Evolutionary conservation across 2,113 vertebrate species (phyloP), one percentile per base, ranked within the genome.

Genomic region (Myotis lucifugus): DNA sequence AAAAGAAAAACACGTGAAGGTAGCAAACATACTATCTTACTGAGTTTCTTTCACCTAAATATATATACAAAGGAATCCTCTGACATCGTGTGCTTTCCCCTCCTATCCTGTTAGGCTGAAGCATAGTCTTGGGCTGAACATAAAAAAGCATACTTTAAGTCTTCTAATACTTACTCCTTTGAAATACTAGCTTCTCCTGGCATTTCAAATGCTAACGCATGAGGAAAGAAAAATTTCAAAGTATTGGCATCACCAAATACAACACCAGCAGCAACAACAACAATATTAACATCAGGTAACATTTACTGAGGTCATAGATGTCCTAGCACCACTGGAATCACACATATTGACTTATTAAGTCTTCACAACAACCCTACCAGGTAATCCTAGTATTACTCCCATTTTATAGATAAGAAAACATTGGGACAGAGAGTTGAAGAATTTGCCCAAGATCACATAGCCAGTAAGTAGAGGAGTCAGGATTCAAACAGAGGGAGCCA

Each of bases 31-130:
- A 78, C 1, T 42, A 27, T 89, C n/a, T 89, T 93, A 70, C 48
- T 84, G n/a, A 84, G 72, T 91, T 81, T 96, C 64, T 95, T 96
- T 88, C 46, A 92, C 42, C 40, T 52, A 91, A 83, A 85, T 72
- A 69, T 69, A 85, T 72, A 69, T 69, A 56, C 32, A 81, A 42
- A 17, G n/a, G 25, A 96, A 54, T 72, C 29, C 32, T 93, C n/a
- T 81, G 32, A 59, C 5, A 59, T 32, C 34, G 13, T 70, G 27
- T 59, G 6, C 85, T 92, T 95, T 73, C 12, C 86, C 91, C 74
- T 70, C 74, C 59, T 27, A 72, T 91, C 70, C 61, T 56, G 34
- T 69, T 50, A 88, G 5, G 29, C 8, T 87, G n/a, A 89, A 56
- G 37, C 29, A 76, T 5, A 94, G 50, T 50, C 66, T 79, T 82